Conservation (phyloP, 2,888 invertebrate genomes). For the Chydorus sphaericus region DNA sequence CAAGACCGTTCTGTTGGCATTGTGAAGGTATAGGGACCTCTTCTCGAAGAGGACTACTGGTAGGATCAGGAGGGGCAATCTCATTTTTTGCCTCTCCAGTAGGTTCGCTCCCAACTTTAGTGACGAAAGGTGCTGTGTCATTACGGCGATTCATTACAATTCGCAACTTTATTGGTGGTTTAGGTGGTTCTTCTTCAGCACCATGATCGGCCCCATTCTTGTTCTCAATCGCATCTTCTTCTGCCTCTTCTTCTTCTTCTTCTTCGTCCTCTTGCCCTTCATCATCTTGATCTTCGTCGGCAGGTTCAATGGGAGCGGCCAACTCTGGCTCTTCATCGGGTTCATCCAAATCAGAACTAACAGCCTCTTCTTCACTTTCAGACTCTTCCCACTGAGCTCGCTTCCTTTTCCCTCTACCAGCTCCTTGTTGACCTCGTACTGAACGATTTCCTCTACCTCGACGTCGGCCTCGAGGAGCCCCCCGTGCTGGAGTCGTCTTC, state of each 20-base stretch:
- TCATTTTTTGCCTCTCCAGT: not conserved
- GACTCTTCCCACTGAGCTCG: conserved; percentile 7
- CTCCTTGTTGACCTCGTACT: not conserved
- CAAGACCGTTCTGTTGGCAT: too few species aligned
- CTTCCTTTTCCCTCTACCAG: conserved; percentile 6
- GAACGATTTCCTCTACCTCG: conserved; percentile 7
- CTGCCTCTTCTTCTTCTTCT: conserved; percentile 10
- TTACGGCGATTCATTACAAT: conserved; percentile 67
- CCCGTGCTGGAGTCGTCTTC: not conserved
- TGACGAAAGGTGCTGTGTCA: conserved; percentile 26
- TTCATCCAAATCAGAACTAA: conserved; percentile 7
- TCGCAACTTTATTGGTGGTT: conserved; percentile 72
- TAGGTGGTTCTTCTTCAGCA: conserved; percentile 28
- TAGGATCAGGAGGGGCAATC: not conserved
- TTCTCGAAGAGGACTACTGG: too few species aligned
- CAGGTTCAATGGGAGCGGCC: not conserved
- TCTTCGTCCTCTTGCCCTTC: conserved; percentile 10
- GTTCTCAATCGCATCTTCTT: not conserved
- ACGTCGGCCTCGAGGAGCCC: conserved; percentile 7
- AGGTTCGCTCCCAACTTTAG: not conserved
- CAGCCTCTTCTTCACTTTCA: conserved; percentile 10
- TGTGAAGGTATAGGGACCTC: not conserved
- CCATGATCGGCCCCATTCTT: conserved; percentile 15
- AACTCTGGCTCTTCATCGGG: conserved; percentile 8
- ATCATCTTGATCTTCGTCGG: conserved; percentile 11